Evolutionary conservation across 2,888 invertebrate genomes (phyloP).

Genomic region (Acleris literana): DNA sequence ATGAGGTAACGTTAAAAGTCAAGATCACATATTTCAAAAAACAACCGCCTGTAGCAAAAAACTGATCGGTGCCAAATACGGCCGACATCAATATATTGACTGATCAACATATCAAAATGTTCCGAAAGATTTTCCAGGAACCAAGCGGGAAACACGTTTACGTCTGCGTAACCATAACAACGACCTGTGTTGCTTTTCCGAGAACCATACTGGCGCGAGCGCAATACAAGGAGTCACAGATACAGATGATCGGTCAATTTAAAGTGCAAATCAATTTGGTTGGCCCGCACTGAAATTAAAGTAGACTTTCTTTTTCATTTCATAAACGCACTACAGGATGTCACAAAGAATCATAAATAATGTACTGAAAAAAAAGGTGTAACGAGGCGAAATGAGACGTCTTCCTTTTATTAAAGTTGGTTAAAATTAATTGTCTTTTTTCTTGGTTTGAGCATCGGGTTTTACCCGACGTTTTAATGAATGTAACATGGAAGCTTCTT

Average conservation of each 20-base stretch:
- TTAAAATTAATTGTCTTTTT: no score
- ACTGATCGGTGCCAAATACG: conserved; percentile 1
- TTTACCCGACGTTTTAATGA: no score
- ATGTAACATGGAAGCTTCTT: no score
- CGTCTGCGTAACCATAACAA: conserved; percentile 54
- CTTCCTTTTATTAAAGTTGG: no score
- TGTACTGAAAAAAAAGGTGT: no score
- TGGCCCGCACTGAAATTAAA: not conserved
- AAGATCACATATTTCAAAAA: not conserved
- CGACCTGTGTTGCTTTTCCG: conserved; percentile 56
- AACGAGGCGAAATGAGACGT: no score
- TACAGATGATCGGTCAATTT: conserved; percentile 17
- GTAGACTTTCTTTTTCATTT: not conserved
- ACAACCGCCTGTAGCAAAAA: conserved; percentile 1
- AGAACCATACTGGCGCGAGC: conserved; percentile 44
- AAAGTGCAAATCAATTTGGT: conserved; percentile 4
- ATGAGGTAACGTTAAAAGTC: no score
- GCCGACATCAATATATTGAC: conserved; percentile 7
- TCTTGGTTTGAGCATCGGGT: no score
- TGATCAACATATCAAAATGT: conserved; percentile 16
- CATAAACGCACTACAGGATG: no score
- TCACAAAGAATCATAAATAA: no score
- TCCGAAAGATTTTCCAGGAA: conserved; percentile 57
- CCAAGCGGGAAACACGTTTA: conserved; percentile 48
- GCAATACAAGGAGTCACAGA: conserved; percentile 5